phyloP scores from a whole-genome alignment of 2,888 invertebrate genomes.

The Andricus quercusramuli region DNA sequence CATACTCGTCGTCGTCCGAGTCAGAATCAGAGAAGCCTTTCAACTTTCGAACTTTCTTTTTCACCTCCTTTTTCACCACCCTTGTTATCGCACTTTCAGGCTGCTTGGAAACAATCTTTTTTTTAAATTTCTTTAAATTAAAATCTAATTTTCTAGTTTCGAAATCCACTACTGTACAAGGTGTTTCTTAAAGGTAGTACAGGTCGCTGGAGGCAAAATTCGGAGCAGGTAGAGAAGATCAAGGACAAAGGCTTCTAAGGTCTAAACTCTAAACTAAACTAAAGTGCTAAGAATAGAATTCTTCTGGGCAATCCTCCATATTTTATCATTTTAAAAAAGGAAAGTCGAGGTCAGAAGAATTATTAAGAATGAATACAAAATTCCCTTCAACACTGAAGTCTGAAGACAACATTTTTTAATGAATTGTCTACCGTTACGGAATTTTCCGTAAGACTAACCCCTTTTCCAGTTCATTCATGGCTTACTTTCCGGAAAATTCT shows the following conservation, averaged over 20 bases:
- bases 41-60: constrained; percentile 77
- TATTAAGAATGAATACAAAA: background rate
- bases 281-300: background rate
- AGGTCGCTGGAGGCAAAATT: background rate
- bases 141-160: background rate
- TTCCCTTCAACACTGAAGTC: background rate
- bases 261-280: background rate
- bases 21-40: constrained; percentile 79
- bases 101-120: constrained; percentile 73
- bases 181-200: background rate
- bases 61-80: constrained; percentile 81
- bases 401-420: background rate
- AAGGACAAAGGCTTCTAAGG: constrained; percentile 14
- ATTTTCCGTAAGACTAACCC: too few relatives aligned
- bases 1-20: constrained; percentile 84
- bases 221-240: constrained; percentile 35
- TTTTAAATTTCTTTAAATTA: background rate
- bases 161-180: background rate
- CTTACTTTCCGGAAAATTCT: too few relatives aligned
- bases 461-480: too few relatives aligned
- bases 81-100: constrained; percentile 83
- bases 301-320: background rate
- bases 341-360: background rate
- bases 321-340: background rate
- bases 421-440: too few relatives aligned